phyloP scores from a whole-genome alignment of 2,888 invertebrate genomes.

The Agrilus biguttatus region DNA sequence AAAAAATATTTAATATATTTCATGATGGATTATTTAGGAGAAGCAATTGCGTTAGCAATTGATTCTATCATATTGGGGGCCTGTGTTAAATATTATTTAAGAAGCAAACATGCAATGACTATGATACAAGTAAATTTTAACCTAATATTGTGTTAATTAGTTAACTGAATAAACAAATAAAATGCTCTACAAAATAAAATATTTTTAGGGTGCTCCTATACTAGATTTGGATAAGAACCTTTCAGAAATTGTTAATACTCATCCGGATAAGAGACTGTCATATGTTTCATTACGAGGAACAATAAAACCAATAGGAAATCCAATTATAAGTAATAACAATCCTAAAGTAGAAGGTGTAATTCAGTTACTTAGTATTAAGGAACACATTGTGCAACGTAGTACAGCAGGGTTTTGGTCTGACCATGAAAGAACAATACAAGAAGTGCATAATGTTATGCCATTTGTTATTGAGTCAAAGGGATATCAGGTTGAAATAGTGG shows the following conservation, averaged over 20 bases:
- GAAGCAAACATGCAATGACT: constrained; percentile 55
- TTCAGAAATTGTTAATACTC: constrained; percentile 44
- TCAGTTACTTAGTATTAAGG: constrained; percentile 65
- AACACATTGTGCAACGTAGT: constrained; percentile 69
- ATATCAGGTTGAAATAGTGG: constrained; percentile 55
- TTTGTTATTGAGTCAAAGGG: constrained; percentile 54
- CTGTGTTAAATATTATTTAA: constrained; percentile 59
- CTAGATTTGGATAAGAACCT: constrained; percentile 50
- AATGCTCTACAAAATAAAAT: neutral
- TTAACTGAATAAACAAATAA: neutral
- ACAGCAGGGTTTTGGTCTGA: constrained; percentile 81
- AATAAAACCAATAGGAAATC: constrained; percentile 60
- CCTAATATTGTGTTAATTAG: neutral
- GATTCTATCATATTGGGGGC: constrained; percentile 60
- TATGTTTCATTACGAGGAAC: constrained; percentile 65
- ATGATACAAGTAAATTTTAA: constrained; percentile 48
- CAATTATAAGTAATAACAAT: constrained; percentile 60
- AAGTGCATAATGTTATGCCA: constrained; percentile 65
- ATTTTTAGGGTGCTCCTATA: constrained; percentile 51
- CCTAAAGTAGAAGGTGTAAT: constrained; percentile 62
- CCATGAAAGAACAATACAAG: constrained; percentile 62
- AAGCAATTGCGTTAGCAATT: constrained; percentile 57
- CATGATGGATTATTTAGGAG: constrained; percentile 62
- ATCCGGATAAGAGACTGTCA: constrained; percentile 48
- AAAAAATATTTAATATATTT: too few relatives aligned